These are phyloP conservation scores for Calidris pugnax DNA, from an alignment of 2,113 vertebrate species.

Conservation along the genomic window DNA sequence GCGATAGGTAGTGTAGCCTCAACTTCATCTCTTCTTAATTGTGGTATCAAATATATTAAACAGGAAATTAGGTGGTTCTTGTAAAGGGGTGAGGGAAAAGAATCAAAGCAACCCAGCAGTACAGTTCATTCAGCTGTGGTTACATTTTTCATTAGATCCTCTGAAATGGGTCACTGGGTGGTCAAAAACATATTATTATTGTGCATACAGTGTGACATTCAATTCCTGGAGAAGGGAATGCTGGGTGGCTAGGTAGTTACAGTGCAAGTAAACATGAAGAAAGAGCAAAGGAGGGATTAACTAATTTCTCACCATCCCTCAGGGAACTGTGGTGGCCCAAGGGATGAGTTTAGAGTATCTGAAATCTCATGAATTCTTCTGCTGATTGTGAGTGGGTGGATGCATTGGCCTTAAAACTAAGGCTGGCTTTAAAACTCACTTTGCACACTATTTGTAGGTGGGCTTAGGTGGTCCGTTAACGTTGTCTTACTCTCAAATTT, in stretches of 20 bases:
- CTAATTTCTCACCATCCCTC: rapidly evolving
- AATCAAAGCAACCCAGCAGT: background rate
- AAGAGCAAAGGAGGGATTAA: background rate
- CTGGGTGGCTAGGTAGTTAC: background rate
- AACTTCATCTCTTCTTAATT: background rate
- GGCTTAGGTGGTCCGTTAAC: rapidly evolving
- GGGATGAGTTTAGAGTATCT: background rate
- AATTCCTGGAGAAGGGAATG: background rate
- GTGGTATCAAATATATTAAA: background rate
- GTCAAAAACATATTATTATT: background rate
- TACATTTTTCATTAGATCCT: conserved; percentile 11
- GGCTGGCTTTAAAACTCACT: background rate
- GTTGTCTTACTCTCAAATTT: background rate
- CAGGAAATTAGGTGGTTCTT: conserved; percentile 28
- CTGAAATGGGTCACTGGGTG: conserved; percentile 8
- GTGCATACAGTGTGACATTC: background rate
- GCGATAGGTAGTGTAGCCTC: background rate
- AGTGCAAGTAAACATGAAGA: background rate
- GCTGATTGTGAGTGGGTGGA: background rate
- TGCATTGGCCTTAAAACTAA: rapidly evolving
- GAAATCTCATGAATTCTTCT: background rate
- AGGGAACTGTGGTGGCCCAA: background rate
- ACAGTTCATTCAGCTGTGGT: background rate
- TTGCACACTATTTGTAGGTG: background rate
- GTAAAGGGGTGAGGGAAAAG: background rate